Percentiles rank a stretch among this genome's conserved stretches.
Evolutionary conservation across 2,797 vertebrate genomes (phyloP).

Genomic region (Lindbergichthys nudifrons): DNA sequence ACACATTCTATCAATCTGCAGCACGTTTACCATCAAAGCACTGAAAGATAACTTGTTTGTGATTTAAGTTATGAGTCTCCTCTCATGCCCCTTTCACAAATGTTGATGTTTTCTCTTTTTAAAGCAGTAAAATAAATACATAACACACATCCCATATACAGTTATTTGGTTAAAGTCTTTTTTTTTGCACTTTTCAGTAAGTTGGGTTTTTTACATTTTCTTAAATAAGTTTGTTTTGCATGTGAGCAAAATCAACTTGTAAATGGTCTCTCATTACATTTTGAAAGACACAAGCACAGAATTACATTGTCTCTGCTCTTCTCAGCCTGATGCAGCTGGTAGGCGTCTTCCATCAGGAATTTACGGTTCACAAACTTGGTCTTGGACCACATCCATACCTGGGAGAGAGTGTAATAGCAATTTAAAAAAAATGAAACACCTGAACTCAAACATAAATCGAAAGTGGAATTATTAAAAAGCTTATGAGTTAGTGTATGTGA

Average conservation of each 20-base stretch:
- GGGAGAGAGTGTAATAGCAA: not conserved
- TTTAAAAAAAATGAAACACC: not conserved
- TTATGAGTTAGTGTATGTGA: not conserved
- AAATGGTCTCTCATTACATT: not conserved
- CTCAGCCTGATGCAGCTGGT: constrained; percentile 82
- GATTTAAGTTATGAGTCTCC: not conserved
- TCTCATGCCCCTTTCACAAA: not conserved
- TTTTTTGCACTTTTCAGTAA: no score
- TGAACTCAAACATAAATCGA: not conserved
- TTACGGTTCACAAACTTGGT: constrained; percentile 93
- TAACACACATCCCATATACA: no score
- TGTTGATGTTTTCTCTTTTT: no score
- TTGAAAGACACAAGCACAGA: not conserved
- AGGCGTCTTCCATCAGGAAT: constrained; percentile 92
- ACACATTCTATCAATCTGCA: not conserved
- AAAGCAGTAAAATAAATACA: no score
- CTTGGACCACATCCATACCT: constrained; percentile 95
- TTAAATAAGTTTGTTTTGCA: not conserved
- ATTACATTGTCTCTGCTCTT: constrained; percentile 52
- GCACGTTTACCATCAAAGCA: not conserved
- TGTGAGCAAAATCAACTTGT: not conserved
- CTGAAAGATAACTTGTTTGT: not conserved
- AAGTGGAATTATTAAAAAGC: not conserved
- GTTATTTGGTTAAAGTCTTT: no score
- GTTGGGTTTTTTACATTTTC: not conserved